Conservation (phyloP, 2,113 vertebrate species). For the Corynorhinus townsendii region DNA sequence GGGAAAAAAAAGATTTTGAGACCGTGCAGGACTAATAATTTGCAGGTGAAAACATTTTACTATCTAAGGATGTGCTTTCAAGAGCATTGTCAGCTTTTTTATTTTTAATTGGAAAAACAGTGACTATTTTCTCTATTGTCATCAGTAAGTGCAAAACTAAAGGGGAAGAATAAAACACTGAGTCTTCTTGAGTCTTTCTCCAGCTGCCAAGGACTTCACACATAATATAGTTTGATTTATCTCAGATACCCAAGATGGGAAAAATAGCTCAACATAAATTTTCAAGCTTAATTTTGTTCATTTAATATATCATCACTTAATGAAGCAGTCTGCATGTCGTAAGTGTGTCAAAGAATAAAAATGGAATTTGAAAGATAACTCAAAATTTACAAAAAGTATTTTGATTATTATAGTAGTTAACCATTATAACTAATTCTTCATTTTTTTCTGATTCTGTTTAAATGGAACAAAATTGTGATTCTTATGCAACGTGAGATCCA, state of each 20-base stretch:
- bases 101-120: neutral
- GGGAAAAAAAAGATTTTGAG: neutral
- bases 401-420: neutral
- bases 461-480: neutral
- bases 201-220: neutral
- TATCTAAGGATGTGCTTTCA: neutral
- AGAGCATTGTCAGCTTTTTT: neutral
- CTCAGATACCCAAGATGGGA: slow-evolving; percentile 67
- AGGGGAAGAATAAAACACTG: neutral
- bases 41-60: neutral
- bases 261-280: slow-evolving; percentile 80
- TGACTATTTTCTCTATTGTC: neutral
- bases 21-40: neutral
- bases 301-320: slow-evolving; percentile 83
- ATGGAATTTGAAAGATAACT: neutral
- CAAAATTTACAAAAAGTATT: neutral
- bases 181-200: slow-evolving; percentile 46
- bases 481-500: neutral
- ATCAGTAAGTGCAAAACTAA: neutral
- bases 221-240: slow-evolving; percentile 74
- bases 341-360: slow-evolving; percentile 36
- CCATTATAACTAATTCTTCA: neutral
- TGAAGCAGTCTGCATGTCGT: slow-evolving; percentile 67
- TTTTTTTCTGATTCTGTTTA: neutral
- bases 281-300: slow-evolving; percentile 80